phyloP scores from a whole-genome alignment of 1,140 invertebrate genomes.

The Atta texana region DNA sequence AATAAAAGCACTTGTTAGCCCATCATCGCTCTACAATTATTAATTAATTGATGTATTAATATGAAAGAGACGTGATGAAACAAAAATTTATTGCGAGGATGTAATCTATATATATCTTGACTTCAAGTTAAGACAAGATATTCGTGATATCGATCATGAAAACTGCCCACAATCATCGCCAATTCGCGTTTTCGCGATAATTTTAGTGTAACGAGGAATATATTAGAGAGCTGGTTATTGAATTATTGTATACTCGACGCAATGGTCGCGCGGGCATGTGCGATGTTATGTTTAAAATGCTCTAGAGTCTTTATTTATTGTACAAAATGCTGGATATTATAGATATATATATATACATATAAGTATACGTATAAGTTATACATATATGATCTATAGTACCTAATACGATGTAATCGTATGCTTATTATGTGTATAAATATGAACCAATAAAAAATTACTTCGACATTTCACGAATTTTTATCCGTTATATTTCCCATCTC shows the following conservation, averaged over 20 bases:
- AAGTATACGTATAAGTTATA: constrained; percentile 52
- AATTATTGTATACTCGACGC: constrained; percentile 73
- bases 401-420: constrained; percentile 78
- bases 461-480: constrained; percentile 54
- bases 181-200: constrained; percentile 26
- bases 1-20: not conserved
- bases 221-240: constrained; percentile 69
- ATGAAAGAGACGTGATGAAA: not conserved
- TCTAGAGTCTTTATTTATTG: constrained; percentile 81
- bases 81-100: constrained; percentile 4
- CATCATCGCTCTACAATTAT: constrained; percentile 16
- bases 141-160: constrained; percentile 48
- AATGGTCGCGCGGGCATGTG: constrained; percentile 59
- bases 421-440: constrained; percentile 81
- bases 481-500: not conserved
- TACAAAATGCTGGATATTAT: constrained; percentile 76
- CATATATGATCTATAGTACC: constrained; percentile 72
- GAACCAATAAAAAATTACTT: constrained; percentile 76
- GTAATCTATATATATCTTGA: constrained; percentile 64
- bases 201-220: constrained; percentile 41
- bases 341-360: constrained; percentile 57
- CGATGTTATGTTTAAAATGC: constrained; percentile 77
- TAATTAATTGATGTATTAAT: constrained; percentile 22
- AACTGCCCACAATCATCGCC: constrained; percentile 50
- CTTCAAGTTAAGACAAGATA: constrained; percentile 42